A percentile compares a stretch with the other conserved stretches of the same genome.
phyloP scores from a whole-genome alignment of 2,797 vertebrate species.

The Schizopygopsis pylzovi region DNA sequence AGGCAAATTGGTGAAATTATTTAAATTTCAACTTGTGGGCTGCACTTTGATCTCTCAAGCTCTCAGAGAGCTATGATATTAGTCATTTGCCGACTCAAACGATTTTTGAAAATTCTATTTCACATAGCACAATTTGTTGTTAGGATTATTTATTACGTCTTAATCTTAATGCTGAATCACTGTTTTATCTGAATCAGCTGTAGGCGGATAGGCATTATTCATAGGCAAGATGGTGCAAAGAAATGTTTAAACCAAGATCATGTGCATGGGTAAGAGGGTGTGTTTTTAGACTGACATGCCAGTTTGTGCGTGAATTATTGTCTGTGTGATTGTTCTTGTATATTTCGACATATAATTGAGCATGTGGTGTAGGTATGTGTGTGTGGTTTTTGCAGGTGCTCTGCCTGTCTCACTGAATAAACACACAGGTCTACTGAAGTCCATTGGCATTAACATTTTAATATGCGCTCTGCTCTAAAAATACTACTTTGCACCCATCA shows the following conservation, averaged over 20 bases:
- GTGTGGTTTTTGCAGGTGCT: conserved; percentile 34
- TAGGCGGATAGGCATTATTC: neutral
- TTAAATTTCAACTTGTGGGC: neutral
- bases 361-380: conserved; percentile 19
- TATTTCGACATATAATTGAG: conserved; percentile 28
- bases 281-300: conserved; percentile 17
- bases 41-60: neutral
- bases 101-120: conserved; percentile 12
- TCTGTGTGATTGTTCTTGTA: conserved; percentile 14
- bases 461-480: conserved; percentile 65
- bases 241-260: neutral
- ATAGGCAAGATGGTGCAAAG: conserved; percentile 7
- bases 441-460: conserved; percentile 74
- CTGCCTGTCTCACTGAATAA: conserved; percentile 55
- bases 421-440: conserved; percentile 60
- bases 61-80: neutral
- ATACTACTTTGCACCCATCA: conserved; percentile 71
- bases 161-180: conserved; percentile 16
- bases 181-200: neutral
- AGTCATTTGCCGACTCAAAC: neutral
- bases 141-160: neutral
- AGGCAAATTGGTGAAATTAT: neutral
- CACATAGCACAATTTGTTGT: neutral
- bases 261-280: conserved; percentile 20
- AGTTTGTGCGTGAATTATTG: conserved; percentile 25